Evolutionary conservation across 2,113 vertebrate species (phyloP).

Genomic region (Salminus brasiliensis): DNA sequence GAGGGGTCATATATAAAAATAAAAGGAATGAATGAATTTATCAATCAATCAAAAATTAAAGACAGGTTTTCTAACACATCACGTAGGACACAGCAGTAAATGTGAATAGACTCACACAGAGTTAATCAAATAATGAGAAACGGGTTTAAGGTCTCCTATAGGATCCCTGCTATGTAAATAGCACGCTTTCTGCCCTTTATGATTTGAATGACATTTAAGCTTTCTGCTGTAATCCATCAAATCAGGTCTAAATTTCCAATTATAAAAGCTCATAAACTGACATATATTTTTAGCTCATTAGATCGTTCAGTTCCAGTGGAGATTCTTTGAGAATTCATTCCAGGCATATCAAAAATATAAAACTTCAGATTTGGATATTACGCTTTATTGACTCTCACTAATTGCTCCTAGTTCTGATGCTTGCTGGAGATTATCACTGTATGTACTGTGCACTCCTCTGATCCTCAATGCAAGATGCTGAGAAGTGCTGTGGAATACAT

Average conservation of each 20-base stretch:
- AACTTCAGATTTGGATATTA: background rate
- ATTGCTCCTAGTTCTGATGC: background rate
- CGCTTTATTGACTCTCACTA: background rate
- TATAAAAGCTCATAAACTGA: background rate
- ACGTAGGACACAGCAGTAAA: background rate
- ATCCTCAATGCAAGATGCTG: background rate
- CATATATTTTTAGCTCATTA: background rate
- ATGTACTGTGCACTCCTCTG: background rate
- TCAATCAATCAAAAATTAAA: background rate
- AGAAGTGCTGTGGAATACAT: background rate
- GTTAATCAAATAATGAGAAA: background rate
- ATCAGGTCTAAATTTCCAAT: background rate
- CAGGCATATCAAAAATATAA: background rate
- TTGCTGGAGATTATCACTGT: background rate
- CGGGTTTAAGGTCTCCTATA: background rate
- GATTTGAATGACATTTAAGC: background rate
- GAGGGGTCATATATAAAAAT: background rate
- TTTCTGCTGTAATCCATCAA: background rate
- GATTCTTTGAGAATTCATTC: background rate
- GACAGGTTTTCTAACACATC: background rate
- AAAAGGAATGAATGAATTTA: background rate
- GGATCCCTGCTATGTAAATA: background rate
- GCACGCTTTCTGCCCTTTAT: background rate
- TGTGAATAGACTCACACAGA: background rate
- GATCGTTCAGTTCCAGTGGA: background rate